phyloP scores from a whole-genome alignment of 2,888 invertebrate genomes.

The Gymnosoma rotundatum region DNA sequence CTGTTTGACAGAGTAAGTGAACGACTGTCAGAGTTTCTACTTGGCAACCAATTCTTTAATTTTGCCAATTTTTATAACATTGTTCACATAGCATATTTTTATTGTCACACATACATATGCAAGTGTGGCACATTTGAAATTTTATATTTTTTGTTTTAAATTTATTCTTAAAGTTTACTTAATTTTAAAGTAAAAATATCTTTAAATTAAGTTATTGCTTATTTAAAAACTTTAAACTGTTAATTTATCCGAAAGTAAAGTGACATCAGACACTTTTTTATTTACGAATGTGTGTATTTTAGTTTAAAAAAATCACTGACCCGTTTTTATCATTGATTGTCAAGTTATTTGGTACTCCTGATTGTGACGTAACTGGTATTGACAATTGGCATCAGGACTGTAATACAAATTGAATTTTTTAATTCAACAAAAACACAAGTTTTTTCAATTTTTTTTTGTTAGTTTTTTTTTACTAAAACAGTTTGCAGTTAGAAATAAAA shows the following conservation, averaged over 20 bases:
- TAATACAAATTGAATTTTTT: conserved; percentile 68
- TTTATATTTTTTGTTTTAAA: not conserved
- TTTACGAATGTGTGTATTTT: not conserved
- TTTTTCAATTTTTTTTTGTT: conserved; percentile 31
- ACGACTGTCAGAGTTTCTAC: conserved; percentile 3
- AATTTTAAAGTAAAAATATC: not conserved
- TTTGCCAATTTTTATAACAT: conserved; percentile 59
- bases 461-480: conserved; percentile 24
- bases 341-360: conserved; percentile 22
- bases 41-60: conserved; percentile 56
- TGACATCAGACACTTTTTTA: not conserved
- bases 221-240: not conserved
- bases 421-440: conserved; percentile 27
- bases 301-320: not conserved
- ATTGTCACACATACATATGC: not conserved
- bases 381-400: conserved; percentile 70
- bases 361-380: conserved; percentile 59
- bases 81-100: conserved; percentile 19
- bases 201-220: not conserved
- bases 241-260: not conserved
- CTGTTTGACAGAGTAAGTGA: conserved; percentile 20
- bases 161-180: not conserved
- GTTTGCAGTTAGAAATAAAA: conserved; percentile 21
- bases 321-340: not conserved
- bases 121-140: not conserved